Percentiles rank a stretch among this genome's conserved stretches.
These are phyloP conservation scores for Plumapathes pennacea DNA, from an alignment of 92 coral and sea anemone genomes.

Conservation along the genomic window DNA sequence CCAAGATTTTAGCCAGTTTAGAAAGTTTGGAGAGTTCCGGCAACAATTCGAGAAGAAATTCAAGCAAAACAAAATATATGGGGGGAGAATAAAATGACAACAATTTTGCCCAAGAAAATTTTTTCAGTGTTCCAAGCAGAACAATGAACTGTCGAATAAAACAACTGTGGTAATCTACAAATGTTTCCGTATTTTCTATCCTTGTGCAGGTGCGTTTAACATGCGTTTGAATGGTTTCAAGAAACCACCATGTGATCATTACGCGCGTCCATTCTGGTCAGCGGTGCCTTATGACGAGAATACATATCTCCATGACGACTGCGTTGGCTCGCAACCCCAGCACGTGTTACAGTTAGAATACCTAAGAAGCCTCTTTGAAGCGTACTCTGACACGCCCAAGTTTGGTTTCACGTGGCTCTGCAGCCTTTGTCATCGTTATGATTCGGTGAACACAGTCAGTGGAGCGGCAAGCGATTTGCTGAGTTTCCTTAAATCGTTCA, in stretches of 20 bases:
- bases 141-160: too few species aligned
- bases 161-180: too few species aligned
- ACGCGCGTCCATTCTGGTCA: slow-evolving; percentile 71
- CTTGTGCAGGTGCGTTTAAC: slow-evolving; percentile 56
- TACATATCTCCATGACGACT: slow-evolving; percentile 45
- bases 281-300: slow-evolving; percentile 46
- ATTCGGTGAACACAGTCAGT: slow-evolving; percentile 41
- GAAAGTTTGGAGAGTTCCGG: too few species aligned
- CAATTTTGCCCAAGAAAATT: too few species aligned
- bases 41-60: too few species aligned
- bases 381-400: slow-evolving; percentile 55
- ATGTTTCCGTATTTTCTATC: too few species aligned
- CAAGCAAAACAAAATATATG: too few species aligned
- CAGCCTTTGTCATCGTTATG: slow-evolving; percentile 55
- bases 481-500: slow-evolving; percentile 34
- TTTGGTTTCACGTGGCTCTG: slow-evolving; percentile 69
- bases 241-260: slow-evolving; percentile 65
- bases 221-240: slow-evolving; percentile 63
- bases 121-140: too few species aligned
- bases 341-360: slow-evolving; percentile 60
- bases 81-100: too few species aligned
- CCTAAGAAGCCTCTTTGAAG: slow-evolving; percentile 58
- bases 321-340: slow-evolving; percentile 65
- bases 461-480: slow-evolving; percentile 47
- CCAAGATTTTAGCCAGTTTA: too few species aligned